A percentile compares a stretch with the other conserved stretches of the same genome.
Conservation (phyloP, 2,888 invertebrate genomes). For the Atherix ibis region DNA sequence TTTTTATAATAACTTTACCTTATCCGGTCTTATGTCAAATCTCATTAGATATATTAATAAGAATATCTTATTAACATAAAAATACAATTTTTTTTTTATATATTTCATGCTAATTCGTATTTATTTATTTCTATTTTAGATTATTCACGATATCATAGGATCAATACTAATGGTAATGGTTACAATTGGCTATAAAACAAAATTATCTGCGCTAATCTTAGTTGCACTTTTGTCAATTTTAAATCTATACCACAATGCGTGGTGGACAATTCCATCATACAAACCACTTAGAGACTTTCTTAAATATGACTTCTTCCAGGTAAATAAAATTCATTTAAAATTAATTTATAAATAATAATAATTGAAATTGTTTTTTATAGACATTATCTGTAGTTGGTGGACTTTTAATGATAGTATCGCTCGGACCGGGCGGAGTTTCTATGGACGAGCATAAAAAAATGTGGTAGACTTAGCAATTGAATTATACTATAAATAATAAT, state of each 20-base stretch:
- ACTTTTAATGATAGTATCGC: slow-evolving; percentile 90
- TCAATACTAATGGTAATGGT: slow-evolving; percentile 90
- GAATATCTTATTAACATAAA: background rate
- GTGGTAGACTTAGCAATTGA: slow-evolving; percentile 33
- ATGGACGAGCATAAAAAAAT: slow-evolving; percentile 99
- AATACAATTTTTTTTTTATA: slow-evolving; percentile 1
- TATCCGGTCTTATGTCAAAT: no score
- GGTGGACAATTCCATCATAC: slow-evolving; percentile 92
- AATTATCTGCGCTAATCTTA: slow-evolving; percentile 87
- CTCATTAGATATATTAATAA: no score
- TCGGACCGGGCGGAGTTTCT: slow-evolving; percentile 96
- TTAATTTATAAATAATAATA: background rate
- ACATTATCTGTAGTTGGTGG: slow-evolving; percentile 98
- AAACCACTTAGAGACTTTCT: slow-evolving; percentile 97
- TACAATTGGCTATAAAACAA: slow-evolving; percentile 96
- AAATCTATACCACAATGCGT: slow-evolving; percentile 96
- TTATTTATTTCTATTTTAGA: slow-evolving; percentile 37
- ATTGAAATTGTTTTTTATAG: slow-evolving; percentile 42
- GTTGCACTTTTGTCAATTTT: slow-evolving; percentile 75
- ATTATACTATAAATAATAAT: slow-evolving; percentile 5
- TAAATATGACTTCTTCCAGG: slow-evolving; percentile 99
- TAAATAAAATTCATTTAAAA: slow-evolving; percentile 25
- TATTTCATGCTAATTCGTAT: slow-evolving; percentile 1
- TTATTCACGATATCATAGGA: slow-evolving; percentile 83
- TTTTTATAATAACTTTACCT: no score